Evolutionary conservation across 2,888 invertebrate genomes (phyloP).

Genomic region (Campaea margaritaria): DNA sequence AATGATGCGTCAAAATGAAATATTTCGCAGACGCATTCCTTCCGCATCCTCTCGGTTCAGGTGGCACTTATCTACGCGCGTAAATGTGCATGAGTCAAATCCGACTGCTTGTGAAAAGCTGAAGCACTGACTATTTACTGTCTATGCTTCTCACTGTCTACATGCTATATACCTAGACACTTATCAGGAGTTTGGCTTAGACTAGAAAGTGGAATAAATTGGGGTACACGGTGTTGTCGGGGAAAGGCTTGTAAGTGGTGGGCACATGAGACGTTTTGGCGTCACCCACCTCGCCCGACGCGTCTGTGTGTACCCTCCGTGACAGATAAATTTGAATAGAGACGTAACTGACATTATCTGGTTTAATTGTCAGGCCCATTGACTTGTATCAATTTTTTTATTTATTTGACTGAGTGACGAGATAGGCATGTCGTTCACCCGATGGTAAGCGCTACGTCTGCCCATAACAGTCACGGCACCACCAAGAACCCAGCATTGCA

Average conservation of each 20-base stretch:
- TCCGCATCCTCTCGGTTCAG: conserved; percentile 8
- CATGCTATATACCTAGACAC: too few species aligned
- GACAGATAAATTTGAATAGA: conserved; percentile 15
- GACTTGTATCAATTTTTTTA: conserved; percentile 2
- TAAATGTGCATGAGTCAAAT: conserved; percentile 8
- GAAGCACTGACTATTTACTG: neutral
- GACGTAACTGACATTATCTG: neutral
- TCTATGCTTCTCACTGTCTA: neutral
- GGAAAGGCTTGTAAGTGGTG: conserved; percentile 21
- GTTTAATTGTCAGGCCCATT: neutral
- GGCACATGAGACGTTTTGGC: conserved; percentile 15
- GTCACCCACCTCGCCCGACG: conserved; percentile 10
- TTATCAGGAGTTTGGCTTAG: neutral
- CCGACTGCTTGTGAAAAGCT: neutral
- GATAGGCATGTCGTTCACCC: too few species aligned
- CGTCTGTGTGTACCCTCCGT: conserved; percentile 11
- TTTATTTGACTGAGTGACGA: too few species aligned
- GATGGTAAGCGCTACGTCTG: too few species aligned
- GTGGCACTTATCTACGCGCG: conserved; percentile 6
- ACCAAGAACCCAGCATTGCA: too few species aligned
- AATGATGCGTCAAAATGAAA: neutral
- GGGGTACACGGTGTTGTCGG: conserved; percentile 4
- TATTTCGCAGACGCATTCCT: conserved; percentile 9
- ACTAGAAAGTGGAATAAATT: conserved; percentile 27
- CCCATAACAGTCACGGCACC: too few species aligned